Evolutionary conservation across 2,113 vertebrate species (phyloP).

Genomic region (Hystrix brachyura): DNA sequence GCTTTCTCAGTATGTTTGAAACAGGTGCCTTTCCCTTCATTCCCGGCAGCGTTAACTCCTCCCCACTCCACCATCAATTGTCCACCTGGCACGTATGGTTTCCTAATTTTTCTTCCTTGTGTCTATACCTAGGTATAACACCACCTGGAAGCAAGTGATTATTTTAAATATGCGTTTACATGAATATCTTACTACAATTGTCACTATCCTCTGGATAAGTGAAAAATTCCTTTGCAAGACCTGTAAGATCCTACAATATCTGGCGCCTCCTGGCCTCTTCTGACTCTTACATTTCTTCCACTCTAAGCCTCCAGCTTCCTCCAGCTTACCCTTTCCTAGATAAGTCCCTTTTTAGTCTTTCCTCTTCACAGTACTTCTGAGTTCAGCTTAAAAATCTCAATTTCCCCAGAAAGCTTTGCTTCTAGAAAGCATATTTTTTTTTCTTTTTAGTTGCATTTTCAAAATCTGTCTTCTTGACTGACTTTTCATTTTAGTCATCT

Average conservation of each 20-base stretch:
- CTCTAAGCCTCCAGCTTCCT: not conserved
- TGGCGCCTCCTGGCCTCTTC: not conserved
- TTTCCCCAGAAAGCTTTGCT: not conserved
- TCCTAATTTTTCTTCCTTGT: not conserved
- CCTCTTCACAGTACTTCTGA: not conserved
- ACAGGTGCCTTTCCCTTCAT: not conserved
- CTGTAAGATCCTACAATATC: not conserved
- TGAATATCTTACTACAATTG: not conserved
- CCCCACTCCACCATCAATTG: not conserved
- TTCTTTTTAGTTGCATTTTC: not conserved
- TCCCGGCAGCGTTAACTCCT: accelerated
- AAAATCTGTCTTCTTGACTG: not conserved
- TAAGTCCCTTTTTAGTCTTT: not conserved
- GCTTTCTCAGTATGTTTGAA: not conserved
- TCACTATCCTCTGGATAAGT: not conserved
- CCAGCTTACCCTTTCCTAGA: not conserved
- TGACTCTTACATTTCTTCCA: not conserved
- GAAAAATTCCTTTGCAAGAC: not conserved
- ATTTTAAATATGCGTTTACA: not conserved
- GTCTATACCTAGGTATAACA: not conserved
- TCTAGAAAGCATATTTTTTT: not conserved
- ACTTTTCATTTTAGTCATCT: constrained; percentile 19
- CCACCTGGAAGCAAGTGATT: not conserved
- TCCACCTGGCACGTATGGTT: not conserved
- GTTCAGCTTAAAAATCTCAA: not conserved